Base-by-base conservation (phyloP, 2,888 invertebrate species). In the Eupelmus urozonus region DNA sequence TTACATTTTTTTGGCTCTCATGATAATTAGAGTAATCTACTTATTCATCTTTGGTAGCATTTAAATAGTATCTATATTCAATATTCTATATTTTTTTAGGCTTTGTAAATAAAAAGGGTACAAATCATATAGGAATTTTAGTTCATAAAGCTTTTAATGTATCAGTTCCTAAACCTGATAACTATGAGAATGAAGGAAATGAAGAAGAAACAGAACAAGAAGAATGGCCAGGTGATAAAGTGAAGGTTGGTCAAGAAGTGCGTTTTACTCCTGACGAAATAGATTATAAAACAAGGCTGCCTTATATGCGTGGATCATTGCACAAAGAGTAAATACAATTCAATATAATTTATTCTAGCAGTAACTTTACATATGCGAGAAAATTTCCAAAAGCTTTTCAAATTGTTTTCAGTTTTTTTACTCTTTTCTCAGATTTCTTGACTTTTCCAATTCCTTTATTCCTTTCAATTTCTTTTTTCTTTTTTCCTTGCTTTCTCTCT, bases 141-240 rank as follows among this genome's bases (percentile, higher is more conserved):
- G 93, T 95, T 0, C 94, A 95, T 86, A 92, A 93, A 84, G 91
- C 92, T 27, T 95, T 95, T 85, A 94, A 95, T 89, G 93, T 94
- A 13, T 94, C 94, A 3, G 91, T 95, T 60, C 93, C 93, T 53
- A 91, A 92, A 83, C 92, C 92, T 7, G 83, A 85, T 29, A 42
- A 40, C n/a, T n/a, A n/a, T n/a, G 88, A 90, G 69, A 90, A 90
- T 0, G 90, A 91, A 2, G 88, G 91, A 27, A 20, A 60, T 27
- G 76, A 53, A 27, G 85, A 85, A 0, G 84, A 87, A 16, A 91
- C 91, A 69, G 88, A 90, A 69, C 90, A 90, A 0, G 90, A 91
- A 2, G 88, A 91, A 81, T 94, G 94, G 94, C 85, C 92, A 75
- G 94, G 94, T 1, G 84, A 91, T 53, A 88, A 89, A 76, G 89